Percentiles rank a stretch among this genome's conserved stretches.
Evolutionary conservation across 2,113 vertebrate genomes (phyloP).

Genomic region (Apteryx owenii): DNA sequence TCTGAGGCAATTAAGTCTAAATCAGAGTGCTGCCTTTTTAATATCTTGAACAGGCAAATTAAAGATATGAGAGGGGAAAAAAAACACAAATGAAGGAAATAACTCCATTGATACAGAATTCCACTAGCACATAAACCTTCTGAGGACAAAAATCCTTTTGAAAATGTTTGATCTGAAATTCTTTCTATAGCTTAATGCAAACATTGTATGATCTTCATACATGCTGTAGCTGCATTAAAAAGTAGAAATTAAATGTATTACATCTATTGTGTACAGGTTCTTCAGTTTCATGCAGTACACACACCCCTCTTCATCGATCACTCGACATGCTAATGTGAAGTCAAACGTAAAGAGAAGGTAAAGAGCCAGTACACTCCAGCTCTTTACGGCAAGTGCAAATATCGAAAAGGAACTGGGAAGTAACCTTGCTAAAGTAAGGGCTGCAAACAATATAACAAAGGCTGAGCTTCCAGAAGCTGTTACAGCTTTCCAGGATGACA

Average conservation of each 20-base stretch:
- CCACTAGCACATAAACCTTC: not conserved
- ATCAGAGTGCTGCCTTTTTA: not conserved
- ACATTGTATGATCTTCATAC: not conserved
- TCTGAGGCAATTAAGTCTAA: not conserved
- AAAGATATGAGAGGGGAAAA: not conserved
- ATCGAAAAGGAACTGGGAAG: constrained; percentile 29
- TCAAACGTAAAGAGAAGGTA: not conserved
- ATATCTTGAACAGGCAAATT: not conserved
- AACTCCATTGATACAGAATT: not conserved
- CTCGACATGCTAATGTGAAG: constrained; percentile 14
- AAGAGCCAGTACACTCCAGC: not conserved
- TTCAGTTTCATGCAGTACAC: not conserved
- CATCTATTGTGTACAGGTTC: not conserved
- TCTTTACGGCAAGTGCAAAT: constrained; percentile 22
- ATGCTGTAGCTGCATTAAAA: not conserved
- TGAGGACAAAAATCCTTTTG: not conserved
- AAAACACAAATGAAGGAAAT: not conserved
- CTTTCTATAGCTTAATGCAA: not conserved
- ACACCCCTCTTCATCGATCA: not conserved
- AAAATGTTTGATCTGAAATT: not conserved
- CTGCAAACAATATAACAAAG: constrained; percentile 53
- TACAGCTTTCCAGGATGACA: constrained; percentile 73
- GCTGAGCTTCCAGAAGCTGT: constrained; percentile 52
- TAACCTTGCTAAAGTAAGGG: constrained; percentile 52
- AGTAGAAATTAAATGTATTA: not conserved